These are phyloP conservation scores for Hypotaenidia philippensis DNA, from an alignment of 2,797 vertebrate genomes.

Conservation along the genomic window DNA sequence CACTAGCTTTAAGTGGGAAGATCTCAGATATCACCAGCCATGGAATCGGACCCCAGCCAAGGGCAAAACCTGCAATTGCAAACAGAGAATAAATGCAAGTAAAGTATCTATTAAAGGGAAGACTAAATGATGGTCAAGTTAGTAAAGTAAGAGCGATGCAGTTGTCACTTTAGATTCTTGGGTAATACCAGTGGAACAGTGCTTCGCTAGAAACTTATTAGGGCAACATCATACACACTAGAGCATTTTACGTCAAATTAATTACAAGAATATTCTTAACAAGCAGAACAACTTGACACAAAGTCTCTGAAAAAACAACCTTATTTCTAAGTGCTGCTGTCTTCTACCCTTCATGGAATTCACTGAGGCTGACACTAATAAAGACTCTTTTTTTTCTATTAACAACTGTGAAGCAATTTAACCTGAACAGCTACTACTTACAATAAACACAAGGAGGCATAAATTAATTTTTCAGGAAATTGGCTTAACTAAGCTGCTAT, in stretches of 20 bases:
- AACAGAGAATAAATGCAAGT: background rate
- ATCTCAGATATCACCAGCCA: constrained; percentile 93
- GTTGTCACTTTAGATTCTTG: background rate
- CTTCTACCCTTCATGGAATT: background rate
- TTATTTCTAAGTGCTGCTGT: background rate
- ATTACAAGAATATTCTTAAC: background rate
- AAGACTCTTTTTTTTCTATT: background rate
- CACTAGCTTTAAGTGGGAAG: constrained; percentile 86
- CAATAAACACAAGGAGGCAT: background rate
- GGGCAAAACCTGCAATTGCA: constrained; percentile 84
- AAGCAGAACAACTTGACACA: background rate
- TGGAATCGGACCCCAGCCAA: constrained; percentile 91
- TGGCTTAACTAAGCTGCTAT: background rate
- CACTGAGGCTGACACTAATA: background rate
- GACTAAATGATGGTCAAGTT: background rate
- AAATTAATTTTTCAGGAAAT: background rate
- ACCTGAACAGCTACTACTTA: background rate
- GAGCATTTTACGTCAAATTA: background rate
- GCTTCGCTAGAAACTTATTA: background rate
- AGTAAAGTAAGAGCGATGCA: background rate
- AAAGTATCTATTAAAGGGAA: background rate
- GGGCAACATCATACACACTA: background rate
- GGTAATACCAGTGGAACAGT: background rate
- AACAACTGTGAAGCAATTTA: background rate
- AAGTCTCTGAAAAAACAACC: background rate